Evolutionary conservation across 2,888 invertebrate genomes (phyloP).

Genomic region (Blera fallax): DNA sequence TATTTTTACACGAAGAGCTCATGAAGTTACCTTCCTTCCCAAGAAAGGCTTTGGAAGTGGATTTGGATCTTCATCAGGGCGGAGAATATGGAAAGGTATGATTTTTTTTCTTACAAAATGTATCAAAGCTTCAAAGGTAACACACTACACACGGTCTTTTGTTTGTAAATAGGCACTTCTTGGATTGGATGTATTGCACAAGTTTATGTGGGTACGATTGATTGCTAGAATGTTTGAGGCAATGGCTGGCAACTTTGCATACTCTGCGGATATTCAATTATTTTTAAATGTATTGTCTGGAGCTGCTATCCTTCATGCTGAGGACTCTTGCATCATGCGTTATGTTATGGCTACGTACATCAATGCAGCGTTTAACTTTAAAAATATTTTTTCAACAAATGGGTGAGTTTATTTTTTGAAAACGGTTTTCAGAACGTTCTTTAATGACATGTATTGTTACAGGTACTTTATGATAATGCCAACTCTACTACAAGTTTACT

Average conservation of each 20-base stretch:
- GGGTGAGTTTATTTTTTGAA: conserved; percentile 85
- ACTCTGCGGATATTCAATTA: conserved; percentile 97
- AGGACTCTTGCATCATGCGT: conserved; percentile 96
- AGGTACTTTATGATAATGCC: conserved; percentile 99
- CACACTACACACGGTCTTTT: too few relatives aligned
- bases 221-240: conserved; percentile 98
- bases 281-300: conserved; percentile 99
- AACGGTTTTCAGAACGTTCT: background rate
- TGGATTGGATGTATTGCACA: conserved; percentile 97
- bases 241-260: conserved; percentile 98
- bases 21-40: conserved; percentile 99
- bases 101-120: background rate
- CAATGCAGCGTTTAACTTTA: conserved; percentile 98
- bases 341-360: conserved; percentile 98
- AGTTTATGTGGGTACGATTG: conserved; percentile 98
- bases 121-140: background rate
- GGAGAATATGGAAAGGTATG: conserved; percentile 92
- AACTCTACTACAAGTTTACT: conserved; percentile 96
- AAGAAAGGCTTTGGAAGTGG: conserved; percentile 97
- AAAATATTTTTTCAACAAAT: conserved; percentile 98
- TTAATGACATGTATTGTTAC: conserved; percentile 2
- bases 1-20: conserved; percentile 98
- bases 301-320: conserved; percentile 96
- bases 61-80: conserved; percentile 94
- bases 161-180: conserved; percentile 86